Base-by-base conservation (phyloP, 2,888 invertebrate species). In the Limnephilus lunatus region DNA sequence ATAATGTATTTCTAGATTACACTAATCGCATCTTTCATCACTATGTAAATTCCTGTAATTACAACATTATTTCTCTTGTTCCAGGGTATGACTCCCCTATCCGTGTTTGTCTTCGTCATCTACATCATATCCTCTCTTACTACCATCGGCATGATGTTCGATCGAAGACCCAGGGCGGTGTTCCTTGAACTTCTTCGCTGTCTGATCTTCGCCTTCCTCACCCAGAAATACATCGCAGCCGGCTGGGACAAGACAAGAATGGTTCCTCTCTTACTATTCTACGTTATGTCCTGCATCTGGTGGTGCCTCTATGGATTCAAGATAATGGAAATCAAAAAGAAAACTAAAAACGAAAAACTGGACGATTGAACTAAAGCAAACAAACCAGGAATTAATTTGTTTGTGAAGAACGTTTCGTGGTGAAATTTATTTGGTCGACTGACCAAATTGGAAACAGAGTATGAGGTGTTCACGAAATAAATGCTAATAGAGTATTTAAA, bases 141-240 rank as follows among this genome's bases (percentile, higher is more conserved):
- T 0, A 95, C 97, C 39, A 97, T 98, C 89, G 98, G 98, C 0
- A 96, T 98, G 96, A 94, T 98, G 14, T 97, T 98, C 94, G 98
- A 98, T 94, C 97, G 97, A 94, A 96, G 96, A 83, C 96, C 96
- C 12, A 95, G 96, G 94, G 97, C 97, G 0, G 96, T 97, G 12
- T 94, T 96, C 2, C 95, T 97, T 80, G 98, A 98, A 95, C 96
- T 97, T 1, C 93, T 96, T 2, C 96, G 98, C 15, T 98, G 98
- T 94, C 95, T 97, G n/a, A 94, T 97, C 0, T 95, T 97, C 35
- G 96, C 97, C 2, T 96, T 95, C 94, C 94, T 96, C 2, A 95
- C 95, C 44, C 93, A 88, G 83, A 95, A 96, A 92, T 95, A 95
- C 91, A 94, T 96, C 1, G 94, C 95, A 85, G 94, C 95, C 0